Evolutionary conservation across 2,113 vertebrate species (phyloP).

Genomic region (Heterotis niloticus): DNA sequence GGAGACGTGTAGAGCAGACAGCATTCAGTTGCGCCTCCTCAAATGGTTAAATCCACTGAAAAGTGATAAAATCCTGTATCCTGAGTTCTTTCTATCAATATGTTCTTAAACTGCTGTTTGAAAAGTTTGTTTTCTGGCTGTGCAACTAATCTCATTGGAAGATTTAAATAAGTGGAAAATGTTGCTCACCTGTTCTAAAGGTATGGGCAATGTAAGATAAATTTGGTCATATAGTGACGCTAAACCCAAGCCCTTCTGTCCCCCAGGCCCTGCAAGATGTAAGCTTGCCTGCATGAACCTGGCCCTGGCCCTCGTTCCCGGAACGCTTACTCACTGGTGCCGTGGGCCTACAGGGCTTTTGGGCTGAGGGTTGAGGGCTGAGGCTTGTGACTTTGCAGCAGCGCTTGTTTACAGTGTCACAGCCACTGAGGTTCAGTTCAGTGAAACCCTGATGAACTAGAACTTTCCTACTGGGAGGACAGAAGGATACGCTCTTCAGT

Average conservation of each 20-base stretch:
- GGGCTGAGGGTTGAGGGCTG: background rate
- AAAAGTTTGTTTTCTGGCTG: background rate
- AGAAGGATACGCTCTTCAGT: too few relatives aligned
- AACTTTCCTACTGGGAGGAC: background rate
- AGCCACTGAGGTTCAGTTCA: background rate
- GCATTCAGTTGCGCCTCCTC: too few relatives aligned
- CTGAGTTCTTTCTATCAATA: too few relatives aligned
- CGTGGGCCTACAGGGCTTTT: background rate
- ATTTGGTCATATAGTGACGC: background rate
- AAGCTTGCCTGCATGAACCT: background rate
- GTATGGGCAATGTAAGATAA: background rate
- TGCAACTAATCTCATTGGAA: background rate
- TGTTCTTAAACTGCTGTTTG: background rate
- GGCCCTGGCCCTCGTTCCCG: background rate
- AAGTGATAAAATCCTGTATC: too few relatives aligned
- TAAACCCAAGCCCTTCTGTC: background rate
- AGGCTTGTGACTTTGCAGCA: background rate
- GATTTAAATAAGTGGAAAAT: too few relatives aligned
- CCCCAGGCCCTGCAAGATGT: too few relatives aligned
- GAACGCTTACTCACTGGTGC: background rate
- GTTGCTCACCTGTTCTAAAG: too few relatives aligned
- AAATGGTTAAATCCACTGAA: background rate
- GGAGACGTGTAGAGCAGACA: too few relatives aligned
- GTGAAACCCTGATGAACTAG: background rate
- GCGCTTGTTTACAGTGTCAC: background rate